Conservation (phyloP, 2,888 invertebrate genomes). For the Andrena chrysosceles region DNA sequence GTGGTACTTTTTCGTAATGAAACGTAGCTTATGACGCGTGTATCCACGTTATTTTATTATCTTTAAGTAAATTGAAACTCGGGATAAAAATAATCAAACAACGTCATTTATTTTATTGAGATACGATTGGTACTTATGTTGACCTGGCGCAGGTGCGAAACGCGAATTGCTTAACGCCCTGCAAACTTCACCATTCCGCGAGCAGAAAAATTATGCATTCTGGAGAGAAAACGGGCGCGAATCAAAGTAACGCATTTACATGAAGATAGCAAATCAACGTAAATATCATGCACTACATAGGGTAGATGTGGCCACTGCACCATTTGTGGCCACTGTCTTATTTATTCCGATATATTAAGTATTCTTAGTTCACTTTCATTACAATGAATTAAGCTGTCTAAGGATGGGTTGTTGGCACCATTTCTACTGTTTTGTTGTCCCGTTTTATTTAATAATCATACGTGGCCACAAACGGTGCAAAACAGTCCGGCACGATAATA, state of each 20-base stretch:
- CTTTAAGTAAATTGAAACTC: neutral
- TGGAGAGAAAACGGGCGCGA: neutral
- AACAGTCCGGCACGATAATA: too few species aligned
- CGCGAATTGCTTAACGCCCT: constrained; percentile 9
- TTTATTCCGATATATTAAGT: too few species aligned
- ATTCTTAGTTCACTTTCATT: too few species aligned
- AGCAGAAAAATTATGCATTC: constrained; percentile 23
- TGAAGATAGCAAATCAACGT: neutral
- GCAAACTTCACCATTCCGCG: neutral
- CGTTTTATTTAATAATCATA: too few species aligned
- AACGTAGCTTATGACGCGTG: too few species aligned
- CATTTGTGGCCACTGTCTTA: too few species aligned
- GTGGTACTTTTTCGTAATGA: too few species aligned
- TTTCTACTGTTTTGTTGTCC: too few species aligned
- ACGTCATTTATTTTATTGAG: neutral
- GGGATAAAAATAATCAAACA: neutral
- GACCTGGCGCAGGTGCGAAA: neutral
- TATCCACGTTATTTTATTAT: neutral
- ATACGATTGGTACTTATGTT: neutral
- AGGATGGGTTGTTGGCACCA: too few species aligned
- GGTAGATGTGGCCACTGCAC: too few species aligned
- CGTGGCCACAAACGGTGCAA: too few species aligned
- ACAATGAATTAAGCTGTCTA: too few species aligned
- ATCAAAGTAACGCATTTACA: constrained; percentile 22
- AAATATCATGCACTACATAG: neutral